phyloP scores from a whole-genome alignment of 2,888 invertebrate genomes.

The Drosophila recens region DNA sequence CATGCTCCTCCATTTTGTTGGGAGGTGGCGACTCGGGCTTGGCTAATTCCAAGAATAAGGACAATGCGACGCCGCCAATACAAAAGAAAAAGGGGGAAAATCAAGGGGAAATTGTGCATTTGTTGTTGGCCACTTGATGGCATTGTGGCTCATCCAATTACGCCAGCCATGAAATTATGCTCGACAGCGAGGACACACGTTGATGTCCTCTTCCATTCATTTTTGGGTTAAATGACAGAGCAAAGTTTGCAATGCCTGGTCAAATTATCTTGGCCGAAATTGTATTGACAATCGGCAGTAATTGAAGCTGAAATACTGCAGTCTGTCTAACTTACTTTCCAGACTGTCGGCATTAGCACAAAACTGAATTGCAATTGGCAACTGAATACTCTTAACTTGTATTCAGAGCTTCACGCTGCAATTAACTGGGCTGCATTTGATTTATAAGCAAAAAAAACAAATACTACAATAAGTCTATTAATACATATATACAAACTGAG shows the following conservation, averaged over 20 bases:
- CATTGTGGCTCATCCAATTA: conserved; percentile 45
- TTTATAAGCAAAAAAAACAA: background rate
- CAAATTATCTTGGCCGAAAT: conserved; percentile 64
- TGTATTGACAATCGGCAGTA: conserved; percentile 5
- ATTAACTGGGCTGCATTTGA: conserved; percentile 48
- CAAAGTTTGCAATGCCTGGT: conserved; percentile 35
- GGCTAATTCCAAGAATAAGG: conserved; percentile 74
- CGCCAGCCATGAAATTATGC: conserved; percentile 54
- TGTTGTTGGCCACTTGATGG: conserved; percentile 30
- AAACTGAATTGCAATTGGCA: conserved; percentile 41
- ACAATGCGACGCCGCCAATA: conserved; percentile 70
- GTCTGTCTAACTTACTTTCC: conserved; percentile 6
- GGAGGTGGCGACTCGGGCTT: conserved; percentile 38
- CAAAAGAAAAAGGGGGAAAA: conserved; percentile 34
- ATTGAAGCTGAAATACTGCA: conserved; percentile 22
- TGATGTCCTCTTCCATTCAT: conserved; percentile 26
- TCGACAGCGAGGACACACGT: conserved; percentile 48
- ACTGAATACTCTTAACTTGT: conserved; percentile 14
- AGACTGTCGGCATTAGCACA: conserved; percentile 28
- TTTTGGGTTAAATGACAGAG: conserved; percentile 34
- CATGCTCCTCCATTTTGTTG: conserved; percentile 34
- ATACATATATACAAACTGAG: background rate
- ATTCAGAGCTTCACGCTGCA: conserved; percentile 62
- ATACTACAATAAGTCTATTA: background rate
- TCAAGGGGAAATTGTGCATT: conserved; percentile 33